A percentile compares a stretch with the other conserved stretches of the same genome.
phyloP scores from a whole-genome alignment of 2,113 vertebrate species.

The Dipodomys merriami region DNA sequence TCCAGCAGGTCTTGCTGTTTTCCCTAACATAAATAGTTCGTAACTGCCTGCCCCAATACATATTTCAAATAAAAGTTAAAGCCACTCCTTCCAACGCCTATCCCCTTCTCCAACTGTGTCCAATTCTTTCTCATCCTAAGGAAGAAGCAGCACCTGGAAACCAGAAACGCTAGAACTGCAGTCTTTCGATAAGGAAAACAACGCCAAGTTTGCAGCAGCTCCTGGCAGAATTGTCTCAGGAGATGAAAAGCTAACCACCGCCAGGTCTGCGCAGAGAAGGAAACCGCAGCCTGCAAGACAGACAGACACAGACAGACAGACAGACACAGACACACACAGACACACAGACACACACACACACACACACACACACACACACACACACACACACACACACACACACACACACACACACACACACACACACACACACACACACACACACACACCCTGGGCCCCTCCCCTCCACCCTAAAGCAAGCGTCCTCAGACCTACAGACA shows the following conservation, averaged over 20 bases:
- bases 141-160: conserved; percentile 14
- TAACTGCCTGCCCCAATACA: not conserved
- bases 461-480: not conserved
- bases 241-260: conserved; percentile 48
- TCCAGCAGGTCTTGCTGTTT: not conserved
- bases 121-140: not conserved
- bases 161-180: not conserved
- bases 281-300: not conserved
- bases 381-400: no score
- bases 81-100: not conserved
- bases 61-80: not conserved
- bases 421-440: no score
- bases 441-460: no score
- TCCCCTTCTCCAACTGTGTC: conserved; percentile 1
- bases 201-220: conserved; percentile 2
- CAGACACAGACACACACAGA: no score
- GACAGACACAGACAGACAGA: no score
- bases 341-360: no score
- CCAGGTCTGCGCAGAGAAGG: conserved; percentile 23
- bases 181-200: not conserved
- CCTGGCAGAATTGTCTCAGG: conserved; percentile 1
- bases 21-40: not conserved
- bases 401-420: no score
- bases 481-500: conserved; percentile 25
- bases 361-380: no score